phyloP scores from a whole-genome alignment of 1,140 invertebrate genomes.

The Drosophila pectinifera region DNA sequence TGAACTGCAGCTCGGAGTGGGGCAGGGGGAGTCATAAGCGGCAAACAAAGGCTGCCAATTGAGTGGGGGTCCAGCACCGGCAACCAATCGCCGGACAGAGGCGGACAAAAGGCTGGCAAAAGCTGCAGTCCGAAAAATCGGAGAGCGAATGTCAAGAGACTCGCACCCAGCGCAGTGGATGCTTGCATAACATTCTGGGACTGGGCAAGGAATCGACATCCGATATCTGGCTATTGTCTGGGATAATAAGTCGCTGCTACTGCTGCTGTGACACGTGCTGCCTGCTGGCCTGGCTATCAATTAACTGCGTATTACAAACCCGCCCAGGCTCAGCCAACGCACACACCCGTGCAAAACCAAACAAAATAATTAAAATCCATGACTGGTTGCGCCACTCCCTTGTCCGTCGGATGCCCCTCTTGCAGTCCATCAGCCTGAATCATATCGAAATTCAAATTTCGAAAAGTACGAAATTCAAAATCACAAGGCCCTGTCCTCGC shows the following conservation, averaged over 20 bases:
- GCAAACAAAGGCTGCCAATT: conserved; percentile 22
- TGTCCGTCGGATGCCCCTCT: neutral
- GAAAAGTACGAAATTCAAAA: conserved; percentile 71
- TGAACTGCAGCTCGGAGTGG: conserved; percentile 9
- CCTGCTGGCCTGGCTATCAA: conserved; percentile 58
- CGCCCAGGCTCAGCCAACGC: conserved; percentile 15
- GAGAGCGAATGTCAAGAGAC: conserved; percentile 13
- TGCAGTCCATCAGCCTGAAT: conserved; percentile 47
- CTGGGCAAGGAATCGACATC: conserved; percentile 4
- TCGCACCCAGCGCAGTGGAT: neutral
- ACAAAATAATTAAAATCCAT: conserved; percentile 79
- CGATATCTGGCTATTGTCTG: conserved; percentile 33
- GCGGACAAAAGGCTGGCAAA: conserved; percentile 19
- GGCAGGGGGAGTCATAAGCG: conserved; percentile 31
- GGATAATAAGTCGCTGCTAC: conserved; percentile 47
- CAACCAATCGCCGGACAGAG: conserved; percentile 5
- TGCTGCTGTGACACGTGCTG: conserved; percentile 35
- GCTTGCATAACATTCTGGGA: conserved; percentile 10
- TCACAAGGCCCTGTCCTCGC: conserved; percentile 57
- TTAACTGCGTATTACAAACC: conserved; percentile 68
- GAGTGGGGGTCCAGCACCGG: neutral
- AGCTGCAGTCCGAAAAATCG: conserved; percentile 17
- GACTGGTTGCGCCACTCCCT: conserved; percentile 41
- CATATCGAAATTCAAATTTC: conserved; percentile 70
- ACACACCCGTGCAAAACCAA: conserved; percentile 51